Conservation (phyloP, 2,888 invertebrate genomes). For the Toxonevra muliebris region DNA sequence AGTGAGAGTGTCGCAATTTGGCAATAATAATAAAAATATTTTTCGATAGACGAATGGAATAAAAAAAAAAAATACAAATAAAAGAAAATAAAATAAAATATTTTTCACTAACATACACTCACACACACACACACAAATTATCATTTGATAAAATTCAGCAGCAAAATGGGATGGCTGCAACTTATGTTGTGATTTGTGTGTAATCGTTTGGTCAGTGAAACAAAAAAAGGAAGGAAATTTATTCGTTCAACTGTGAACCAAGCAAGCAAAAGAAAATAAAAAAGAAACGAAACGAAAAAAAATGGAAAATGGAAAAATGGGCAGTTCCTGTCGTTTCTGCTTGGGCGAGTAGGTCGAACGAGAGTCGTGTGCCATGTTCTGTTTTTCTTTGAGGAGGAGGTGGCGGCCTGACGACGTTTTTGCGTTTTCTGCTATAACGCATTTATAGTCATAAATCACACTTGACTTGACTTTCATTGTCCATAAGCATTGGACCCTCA, state of each 20-base stretch:
- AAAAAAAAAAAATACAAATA: constrained; percentile 1
- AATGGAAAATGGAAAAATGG: constrained; percentile 42
- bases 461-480: constrained; percentile 42
- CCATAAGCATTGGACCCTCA: constrained; percentile 15
- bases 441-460: constrained; percentile 47
- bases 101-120: background rate
- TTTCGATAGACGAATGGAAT: background rate
- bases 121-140: background rate
- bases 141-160: background rate
- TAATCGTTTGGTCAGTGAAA: constrained; percentile 35
- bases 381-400: background rate
- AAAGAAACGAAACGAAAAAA: constrained; percentile 27
- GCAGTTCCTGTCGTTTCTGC: constrained; percentile 37
- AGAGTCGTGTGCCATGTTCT: background rate
- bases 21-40: constrained; percentile 15
- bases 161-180: constrained; percentile 32
- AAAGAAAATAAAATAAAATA: constrained; percentile 17
- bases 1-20: constrained; percentile 23
- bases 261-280: no score
- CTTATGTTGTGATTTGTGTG: constrained; percentile 43
- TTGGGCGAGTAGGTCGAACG: background rate
- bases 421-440: no score
- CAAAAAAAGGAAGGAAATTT: constrained; percentile 9
- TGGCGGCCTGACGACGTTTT: no score
- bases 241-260: constrained; percentile 25